A percentile compares a stretch with the other conserved stretches of the same genome.
phyloP scores from a whole-genome alignment of 1,140 invertebrate species.

The Mactra quadrangularis region DNA sequence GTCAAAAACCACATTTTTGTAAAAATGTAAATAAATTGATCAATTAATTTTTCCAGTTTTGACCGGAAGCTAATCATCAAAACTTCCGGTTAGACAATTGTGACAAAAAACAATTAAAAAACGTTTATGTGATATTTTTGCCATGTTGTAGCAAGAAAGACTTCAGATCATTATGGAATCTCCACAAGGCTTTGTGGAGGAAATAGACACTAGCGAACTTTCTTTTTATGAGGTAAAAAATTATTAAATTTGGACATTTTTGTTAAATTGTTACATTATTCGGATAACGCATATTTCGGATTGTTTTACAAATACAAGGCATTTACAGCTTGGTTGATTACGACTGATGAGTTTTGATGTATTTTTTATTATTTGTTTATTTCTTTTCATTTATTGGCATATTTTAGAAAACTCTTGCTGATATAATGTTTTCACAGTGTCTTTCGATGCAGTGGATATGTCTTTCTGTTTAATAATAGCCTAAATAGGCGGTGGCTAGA shows the following conservation, averaged over 20 bases:
- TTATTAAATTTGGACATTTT: constrained; percentile 1
- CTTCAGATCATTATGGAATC: constrained; percentile 68
- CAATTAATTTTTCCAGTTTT: constrained; percentile 2
- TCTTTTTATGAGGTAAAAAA: constrained; percentile 75
- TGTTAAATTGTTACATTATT: background rate
- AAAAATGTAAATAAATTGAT: constrained; percentile 3
- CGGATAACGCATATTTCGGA: background rate
- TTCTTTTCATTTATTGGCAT: too few relatives aligned
- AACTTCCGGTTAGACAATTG: background rate
- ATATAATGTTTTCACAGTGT: too few relatives aligned
- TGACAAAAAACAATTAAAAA: constrained; percentile 13
- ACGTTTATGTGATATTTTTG: too few relatives aligned
- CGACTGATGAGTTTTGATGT: too few relatives aligned
- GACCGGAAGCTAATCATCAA: constrained; percentile 10
- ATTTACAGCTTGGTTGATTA: too few relatives aligned
- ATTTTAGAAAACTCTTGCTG: too few relatives aligned
- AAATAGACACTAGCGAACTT: constrained; percentile 77
- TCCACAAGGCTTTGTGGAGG: constrained; percentile 76
- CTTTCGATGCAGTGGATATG: too few relatives aligned
- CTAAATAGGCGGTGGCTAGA: too few relatives aligned
- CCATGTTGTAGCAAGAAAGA: background rate
- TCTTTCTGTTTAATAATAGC: too few relatives aligned
- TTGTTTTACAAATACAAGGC: too few relatives aligned
- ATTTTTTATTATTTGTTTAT: too few relatives aligned
- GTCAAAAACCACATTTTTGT: too few relatives aligned